Evolutionary conservation across 92 coral and sea anemone genomes (phyloP), one percentile per base, ranked within the genome.

Genomic region (Palythoa caribaeorum): DNA sequence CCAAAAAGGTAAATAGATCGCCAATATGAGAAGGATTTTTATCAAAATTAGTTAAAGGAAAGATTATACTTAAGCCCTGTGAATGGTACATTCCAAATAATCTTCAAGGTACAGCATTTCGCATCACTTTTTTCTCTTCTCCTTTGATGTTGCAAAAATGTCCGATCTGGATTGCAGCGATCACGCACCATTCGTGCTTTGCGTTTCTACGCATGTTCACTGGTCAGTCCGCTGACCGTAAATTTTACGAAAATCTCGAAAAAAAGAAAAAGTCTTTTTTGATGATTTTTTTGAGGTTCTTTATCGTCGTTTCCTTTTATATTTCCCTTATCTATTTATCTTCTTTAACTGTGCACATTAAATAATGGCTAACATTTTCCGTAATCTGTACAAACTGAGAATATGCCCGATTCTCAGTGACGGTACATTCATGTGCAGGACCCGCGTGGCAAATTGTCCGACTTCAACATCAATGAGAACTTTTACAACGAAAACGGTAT

Each of bases 61-160:
- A 50, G 17, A 68, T 66, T 57, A 85, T 52, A 65, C 55, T 84
- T 89, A 73, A 20, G 16, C 28, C 53, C n/a, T 20, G 76, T 78
- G 75, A 71, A 79, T 89, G 96, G 89, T 94, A 97, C 99, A 86
- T 85, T 97, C 99, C 55, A 97, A 90, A 89, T 92, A 97, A 88
- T 97, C 99, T 83, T 97, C 99, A 63, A 97, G 87, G 84, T 97
- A 97, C 74, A 95, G 99, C 99, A 97, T 97, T 92, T 86, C 92
- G 71, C 70, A 91, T 91, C 94, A 92, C 65, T 87, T 90, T 86
- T 86, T 77, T 79, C 54, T 39, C 83, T 40, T 51, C 77, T 38
- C 66, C 90, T 89, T 89, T 86, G 60, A 47, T 88, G 60, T 89
- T 75, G 71, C 52, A 48, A 65, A 51, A 54, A 78, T 83, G 85